Conservation (phyloP, 2,797 vertebrate species). For the Myotis vivesi region DNA sequence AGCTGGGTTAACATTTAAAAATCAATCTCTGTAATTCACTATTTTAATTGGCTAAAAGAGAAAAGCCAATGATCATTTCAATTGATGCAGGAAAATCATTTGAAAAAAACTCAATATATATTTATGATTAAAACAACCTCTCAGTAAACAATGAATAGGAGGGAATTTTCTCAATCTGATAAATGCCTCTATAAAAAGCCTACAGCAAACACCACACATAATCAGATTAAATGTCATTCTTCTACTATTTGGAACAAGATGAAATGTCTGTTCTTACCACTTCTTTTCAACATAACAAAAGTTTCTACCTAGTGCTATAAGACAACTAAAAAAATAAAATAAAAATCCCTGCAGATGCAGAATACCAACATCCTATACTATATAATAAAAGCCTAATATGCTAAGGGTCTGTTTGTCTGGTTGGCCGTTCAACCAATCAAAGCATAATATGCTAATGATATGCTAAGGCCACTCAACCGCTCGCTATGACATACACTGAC, state of each 20-base stretch:
- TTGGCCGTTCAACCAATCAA: too few relatives aligned
- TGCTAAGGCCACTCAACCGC: too few relatives aligned
- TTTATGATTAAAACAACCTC: background rate
- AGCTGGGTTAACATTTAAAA: background rate
- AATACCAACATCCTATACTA: background rate
- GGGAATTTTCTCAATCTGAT: conserved; percentile 23
- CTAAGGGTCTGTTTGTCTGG: too few relatives aligned
- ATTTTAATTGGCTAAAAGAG: background rate
- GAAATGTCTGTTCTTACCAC: background rate
- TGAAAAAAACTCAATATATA: conserved; percentile 44
- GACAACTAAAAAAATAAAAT: background rate
- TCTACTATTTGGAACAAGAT: background rate
- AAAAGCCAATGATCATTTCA: conserved; percentile 40
- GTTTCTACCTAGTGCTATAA: background rate
- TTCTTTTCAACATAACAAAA: background rate
- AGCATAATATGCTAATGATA: too few relatives aligned
- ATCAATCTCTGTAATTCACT: background rate
- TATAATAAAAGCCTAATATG: too few relatives aligned
- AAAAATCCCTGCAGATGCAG: background rate
- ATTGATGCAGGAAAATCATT: conserved; percentile 4
- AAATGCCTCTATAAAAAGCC: background rate
- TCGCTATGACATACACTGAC: too few relatives aligned
- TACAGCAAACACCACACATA: background rate
- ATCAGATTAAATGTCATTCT: background rate
- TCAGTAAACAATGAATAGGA: background rate